A percentile compares a stretch with the other conserved stretches of the same genome.
These are phyloP conservation scores for Platycnemis pennipes DNA, from an alignment of 2,888 invertebrate genomes.

Conservation along the genomic window DNA sequence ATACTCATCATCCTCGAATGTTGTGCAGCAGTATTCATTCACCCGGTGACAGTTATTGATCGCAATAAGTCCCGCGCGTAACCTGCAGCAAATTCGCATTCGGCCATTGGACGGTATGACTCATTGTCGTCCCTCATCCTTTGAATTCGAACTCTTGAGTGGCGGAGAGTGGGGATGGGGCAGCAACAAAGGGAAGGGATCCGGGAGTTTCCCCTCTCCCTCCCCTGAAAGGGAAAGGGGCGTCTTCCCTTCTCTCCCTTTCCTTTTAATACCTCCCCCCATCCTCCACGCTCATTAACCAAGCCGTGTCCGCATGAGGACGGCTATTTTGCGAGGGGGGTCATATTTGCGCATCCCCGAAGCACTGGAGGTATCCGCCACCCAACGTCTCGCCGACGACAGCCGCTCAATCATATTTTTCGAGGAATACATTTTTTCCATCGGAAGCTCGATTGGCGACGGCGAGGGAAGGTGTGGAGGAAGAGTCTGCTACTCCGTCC, in stretches of 20 bases:
- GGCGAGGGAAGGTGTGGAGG: no score
- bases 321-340: constrained; percentile 33
- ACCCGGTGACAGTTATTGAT: not conserved
- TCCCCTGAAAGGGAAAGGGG: not conserved
- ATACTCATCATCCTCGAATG: not conserved
- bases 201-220: not conserved
- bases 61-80: not conserved
- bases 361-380: not conserved
- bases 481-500: not conserved
- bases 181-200: not conserved
- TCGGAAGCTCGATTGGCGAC: not conserved
- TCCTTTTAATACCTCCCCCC: constrained; percentile 21
- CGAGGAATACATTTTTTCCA: not conserved
- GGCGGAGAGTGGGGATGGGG: not conserved
- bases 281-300: constrained; percentile 23
- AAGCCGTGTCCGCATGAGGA: constrained; percentile 24
- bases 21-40: not conserved
- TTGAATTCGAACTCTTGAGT: constrained; percentile 13
- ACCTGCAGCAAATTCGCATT: not conserved
- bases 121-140: constrained; percentile 1
- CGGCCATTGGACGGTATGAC: not conserved
- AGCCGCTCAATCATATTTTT: constrained; percentile 51
- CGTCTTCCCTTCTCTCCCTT: not conserved
- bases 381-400: not conserved
- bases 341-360: not conserved